Base-by-base conservation (phyloP, 2,113 vertebrate species). In the Callipepla californica region DNA sequence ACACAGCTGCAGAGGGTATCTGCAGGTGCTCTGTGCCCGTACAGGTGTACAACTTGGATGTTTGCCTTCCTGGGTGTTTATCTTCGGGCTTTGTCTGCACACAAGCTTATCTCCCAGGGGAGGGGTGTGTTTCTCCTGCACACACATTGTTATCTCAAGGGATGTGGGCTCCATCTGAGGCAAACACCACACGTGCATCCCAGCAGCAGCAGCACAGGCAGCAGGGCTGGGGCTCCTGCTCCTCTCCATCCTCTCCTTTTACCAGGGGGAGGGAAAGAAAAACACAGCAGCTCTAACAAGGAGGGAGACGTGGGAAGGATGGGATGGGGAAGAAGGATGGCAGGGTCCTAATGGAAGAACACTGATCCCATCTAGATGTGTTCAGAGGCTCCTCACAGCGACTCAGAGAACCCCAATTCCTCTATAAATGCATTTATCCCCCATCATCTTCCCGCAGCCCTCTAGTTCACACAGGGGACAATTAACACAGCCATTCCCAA, bases 141-240 rank as follows among this genome's bases (percentile, higher is more conserved):
- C 57, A 68, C 66, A 6, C 45, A 40, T 12, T 3, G 11, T 25
- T 70, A 75, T 83, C 88, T 82, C 15, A 0, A 55, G 72, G 72
- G 85, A 69, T 12, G 26, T 18, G 76, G 70, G 65, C 44, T 70
- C 73, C n/a, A 42, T 67, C 58, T 1, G 3, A 23, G 45, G 77
- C 1, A 0, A 42, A 55, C 1, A 2, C 38, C 3, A 0, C 4
- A 6, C 7, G 51, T 23, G 13, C 16, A 55, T 18, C 47, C 48
- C 2, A 42, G 70, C 48, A 2, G 10, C 0, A 0, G 36, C 1
- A 62, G 26, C 40, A 38, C 38, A 4, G 1, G 10, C 0, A 0
- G 42, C 1, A 53, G 28, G n/a, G 38, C n/a, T 3, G 1, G 32
- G 45, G 36, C 20, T 59, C 51, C 73, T 5, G 69, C 61, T 66